Evolutionary conservation across 2,797 vertebrate genomes (phyloP), one percentile per base, ranked within the genome.

Genomic region (Gephyroberyx darwinii): DNA sequence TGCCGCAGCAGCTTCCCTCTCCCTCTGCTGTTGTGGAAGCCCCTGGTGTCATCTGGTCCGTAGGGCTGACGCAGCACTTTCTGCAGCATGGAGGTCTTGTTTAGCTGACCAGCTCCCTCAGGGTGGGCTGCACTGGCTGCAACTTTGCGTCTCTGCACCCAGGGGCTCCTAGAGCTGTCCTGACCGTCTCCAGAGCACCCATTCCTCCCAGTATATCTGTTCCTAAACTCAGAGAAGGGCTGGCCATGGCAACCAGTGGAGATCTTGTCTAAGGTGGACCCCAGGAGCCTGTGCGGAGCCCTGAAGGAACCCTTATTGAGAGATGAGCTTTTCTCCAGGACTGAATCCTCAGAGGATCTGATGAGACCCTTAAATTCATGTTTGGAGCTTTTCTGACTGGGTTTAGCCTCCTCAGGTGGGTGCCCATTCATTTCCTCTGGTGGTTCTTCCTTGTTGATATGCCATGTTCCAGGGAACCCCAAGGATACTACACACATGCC

Each of bases 401-500:
- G 39, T 6, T 43, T 19, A 12, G 17, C 53, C 65, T 78, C 52
- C 12, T 35, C 10, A 22, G 10, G 16, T 19, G 20, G 57, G 9
- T 31, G 26, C n/a, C 77, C 57, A 50, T 88, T 84, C 0, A 0
- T 57, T 20, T 88, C 86, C 31, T 83, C 77, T 52, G 35, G 70
- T 4, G 14, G 48, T 9, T 26, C 3, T 5, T 82, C 81, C 0
- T 75, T 67, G 1, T 16, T 50, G 35, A 65, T 19, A 0, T 26
- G n/a, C 30, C 84, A 87, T n/a, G 77, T 84, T 1, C 89, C 84
- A 10, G 90, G 89, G 31, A 89, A 90, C 0, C 91, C 92, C 41
- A 96, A 84, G 48, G 88, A 87, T 1, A 88, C 86, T 37, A 95
- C 93, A 10, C 81, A 77, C 61, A 94, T 55, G 8, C 81, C 79